phyloP scores from a whole-genome alignment of 2,797 vertebrate species.

The Xyrichtys novacula region DNA sequence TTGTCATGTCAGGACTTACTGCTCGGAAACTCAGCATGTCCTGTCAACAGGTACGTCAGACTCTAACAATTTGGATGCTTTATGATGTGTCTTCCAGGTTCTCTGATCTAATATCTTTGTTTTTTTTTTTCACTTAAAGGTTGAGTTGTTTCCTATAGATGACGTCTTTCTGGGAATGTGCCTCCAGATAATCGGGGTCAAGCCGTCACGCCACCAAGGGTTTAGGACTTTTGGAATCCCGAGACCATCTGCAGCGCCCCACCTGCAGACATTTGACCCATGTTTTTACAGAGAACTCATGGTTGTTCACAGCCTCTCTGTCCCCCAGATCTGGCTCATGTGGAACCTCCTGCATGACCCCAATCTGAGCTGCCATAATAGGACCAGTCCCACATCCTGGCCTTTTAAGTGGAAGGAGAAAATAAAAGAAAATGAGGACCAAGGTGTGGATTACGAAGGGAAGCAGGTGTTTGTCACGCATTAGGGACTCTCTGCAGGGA shows the following conservation, averaged over 20 bases:
- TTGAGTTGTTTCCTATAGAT: slow-evolving; percentile 97
- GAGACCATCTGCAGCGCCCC: slow-evolving; percentile 92
- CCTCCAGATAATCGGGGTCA: slow-evolving; percentile 91
- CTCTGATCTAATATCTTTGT: background rate
- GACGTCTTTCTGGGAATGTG: slow-evolving; percentile 99
- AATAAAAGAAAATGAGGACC: background rate
- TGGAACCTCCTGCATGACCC: slow-evolving; percentile 94
- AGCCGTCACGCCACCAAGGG: slow-evolving; percentile 89
- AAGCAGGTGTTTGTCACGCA: slow-evolving; percentile 78
- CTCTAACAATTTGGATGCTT: background rate
- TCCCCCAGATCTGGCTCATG: slow-evolving; percentile 98
- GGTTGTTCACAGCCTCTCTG: slow-evolving; percentile 95
- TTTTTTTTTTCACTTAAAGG: slow-evolving; percentile 62
- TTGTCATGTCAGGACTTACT: slow-evolving; percentile 91
- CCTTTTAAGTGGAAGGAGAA: slow-evolving; percentile 89
- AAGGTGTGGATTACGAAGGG: slow-evolving; percentile 70
- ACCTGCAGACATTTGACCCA: slow-evolving; percentile 94
- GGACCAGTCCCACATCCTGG: slow-evolving; percentile 64
- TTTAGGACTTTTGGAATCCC: slow-evolving; percentile 97
- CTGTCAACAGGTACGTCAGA: slow-evolving; percentile 84
- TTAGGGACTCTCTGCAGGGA: slow-evolving; percentile 43
- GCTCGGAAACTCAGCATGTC: slow-evolving; percentile 88
- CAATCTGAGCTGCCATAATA: slow-evolving; percentile 85
- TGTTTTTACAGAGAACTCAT: slow-evolving; percentile 97
- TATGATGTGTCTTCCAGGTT: background rate